Conservation (phyloP, 2,797 vertebrate genomes). For the Syndactyla subalaris region DNA sequence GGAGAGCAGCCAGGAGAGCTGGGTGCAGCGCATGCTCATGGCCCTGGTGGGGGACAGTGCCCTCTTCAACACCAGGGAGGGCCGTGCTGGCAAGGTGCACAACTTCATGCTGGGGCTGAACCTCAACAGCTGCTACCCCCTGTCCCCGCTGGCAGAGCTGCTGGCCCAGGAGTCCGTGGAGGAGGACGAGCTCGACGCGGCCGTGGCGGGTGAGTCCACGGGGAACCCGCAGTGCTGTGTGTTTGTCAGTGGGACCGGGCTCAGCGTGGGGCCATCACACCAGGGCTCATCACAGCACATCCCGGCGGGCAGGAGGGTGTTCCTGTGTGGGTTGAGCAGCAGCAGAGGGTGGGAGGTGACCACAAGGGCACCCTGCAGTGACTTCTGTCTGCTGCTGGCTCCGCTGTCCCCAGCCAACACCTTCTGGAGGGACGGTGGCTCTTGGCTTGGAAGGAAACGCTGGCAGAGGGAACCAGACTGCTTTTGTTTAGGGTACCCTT, state of each 20-base stretch:
- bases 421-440: not conserved
- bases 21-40: conserved; percentile 94
- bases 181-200: conserved; percentile 87
- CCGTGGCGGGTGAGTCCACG: conserved; percentile 86
- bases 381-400: not conserved
- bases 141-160: conserved; percentile 80
- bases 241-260: rapidly evolving
- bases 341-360: not conserved
- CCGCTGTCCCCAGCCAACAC: not conserved
- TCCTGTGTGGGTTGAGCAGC: too few relatives aligned
- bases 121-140: conserved; percentile 87
- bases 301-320: not conserved
- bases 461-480: not conserved
- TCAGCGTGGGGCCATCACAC: rapidly evolving
- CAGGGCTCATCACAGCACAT: rapidly evolving
- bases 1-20: conserved; percentile 85
- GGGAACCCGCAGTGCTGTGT: rapidly evolving
- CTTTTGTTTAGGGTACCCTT: not conserved
- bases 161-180: conserved; percentile 68
- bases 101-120: conserved; percentile 99
- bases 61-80: conserved; percentile 95
- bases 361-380: not conserved
- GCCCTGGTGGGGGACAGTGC: conserved; percentile 89
- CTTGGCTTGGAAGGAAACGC: not conserved
- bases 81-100: conserved; percentile 95